phyloP scores from a whole-genome alignment of 2,113 vertebrate species.

The Oostethus manadensis region DNA sequence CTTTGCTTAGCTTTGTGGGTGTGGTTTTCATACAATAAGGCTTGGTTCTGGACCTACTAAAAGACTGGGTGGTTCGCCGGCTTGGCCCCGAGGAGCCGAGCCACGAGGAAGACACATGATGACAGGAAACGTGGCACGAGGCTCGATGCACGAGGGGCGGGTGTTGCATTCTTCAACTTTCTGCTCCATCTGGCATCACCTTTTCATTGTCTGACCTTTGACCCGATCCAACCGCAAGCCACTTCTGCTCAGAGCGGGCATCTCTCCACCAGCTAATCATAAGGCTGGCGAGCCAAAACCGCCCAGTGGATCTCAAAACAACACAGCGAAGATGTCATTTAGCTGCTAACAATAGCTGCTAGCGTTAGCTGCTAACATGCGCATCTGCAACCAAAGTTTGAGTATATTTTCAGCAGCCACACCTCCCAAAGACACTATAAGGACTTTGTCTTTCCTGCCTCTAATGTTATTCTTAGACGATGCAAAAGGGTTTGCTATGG shows the following conservation, averaged over 20 bases:
- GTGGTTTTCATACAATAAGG: too few species aligned
- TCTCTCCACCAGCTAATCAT: too few species aligned
- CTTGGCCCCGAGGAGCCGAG: constrained; percentile 23
- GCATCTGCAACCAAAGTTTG: too few species aligned
- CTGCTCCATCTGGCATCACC: constrained; percentile 29
- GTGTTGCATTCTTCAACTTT: constrained; percentile 2
- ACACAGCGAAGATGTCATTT: neutral
- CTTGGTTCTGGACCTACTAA: neutral
- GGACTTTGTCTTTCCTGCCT: too few species aligned
- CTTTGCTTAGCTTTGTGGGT: neutral
- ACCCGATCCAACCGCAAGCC: neutral
- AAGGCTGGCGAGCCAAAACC: neutral
- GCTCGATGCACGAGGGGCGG: neutral
- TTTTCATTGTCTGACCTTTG: constrained; percentile 30
- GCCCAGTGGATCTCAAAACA: neutral
- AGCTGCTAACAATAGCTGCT: neutral
- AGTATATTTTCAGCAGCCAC: too few species aligned
- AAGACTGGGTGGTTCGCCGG: constrained; percentile 35
- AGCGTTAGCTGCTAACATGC: too few species aligned
- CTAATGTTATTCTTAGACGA: too few species aligned
- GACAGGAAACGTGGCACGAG: constrained; percentile 23
- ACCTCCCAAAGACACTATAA: too few species aligned
- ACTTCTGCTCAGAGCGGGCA: neutral
- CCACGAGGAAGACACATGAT: constrained; percentile 56
- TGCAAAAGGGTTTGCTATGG: too few species aligned